These are phyloP conservation scores for Tiaroga cobitis DNA, from an alignment of 2,797 vertebrate genomes.

Conservation along the genomic window DNA sequence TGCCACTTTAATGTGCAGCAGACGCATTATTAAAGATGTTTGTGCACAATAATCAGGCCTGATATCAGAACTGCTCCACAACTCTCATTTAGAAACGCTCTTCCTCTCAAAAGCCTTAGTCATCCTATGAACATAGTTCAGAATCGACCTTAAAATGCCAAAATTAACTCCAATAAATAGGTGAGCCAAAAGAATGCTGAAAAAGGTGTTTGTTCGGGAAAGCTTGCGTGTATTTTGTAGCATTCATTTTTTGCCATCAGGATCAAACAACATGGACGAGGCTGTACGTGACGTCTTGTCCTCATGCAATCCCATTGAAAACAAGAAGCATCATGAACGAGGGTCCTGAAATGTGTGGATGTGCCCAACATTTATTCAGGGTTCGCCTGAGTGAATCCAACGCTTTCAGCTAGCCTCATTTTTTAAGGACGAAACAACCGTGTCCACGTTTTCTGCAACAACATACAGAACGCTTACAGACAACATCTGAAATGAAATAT, in stretches of 20 bases:
- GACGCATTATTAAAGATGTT: background rate
- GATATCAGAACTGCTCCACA: background rate
- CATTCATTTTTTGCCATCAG: background rate
- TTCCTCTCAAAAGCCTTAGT: background rate
- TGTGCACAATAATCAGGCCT: slow-evolving; percentile 2
- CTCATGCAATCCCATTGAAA: background rate
- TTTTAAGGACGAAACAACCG: slow-evolving; percentile 54
- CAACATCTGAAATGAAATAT: slow-evolving; percentile 85
- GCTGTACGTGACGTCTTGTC: background rate
- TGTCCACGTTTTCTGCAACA: slow-evolving; percentile 70
- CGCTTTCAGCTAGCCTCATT: slow-evolving; percentile 54
- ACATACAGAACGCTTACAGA: slow-evolving; percentile 78
- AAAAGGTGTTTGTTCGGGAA: background rate
- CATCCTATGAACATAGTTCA: background rate
- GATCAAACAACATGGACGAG: background rate
- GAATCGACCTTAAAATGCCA: background rate
- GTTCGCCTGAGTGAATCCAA: background rate
- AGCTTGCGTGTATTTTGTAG: background rate
- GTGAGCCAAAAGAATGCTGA: background rate
- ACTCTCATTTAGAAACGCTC: background rate
- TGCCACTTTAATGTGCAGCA: background rate
- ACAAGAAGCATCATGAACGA: background rate
- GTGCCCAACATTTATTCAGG: background rate
- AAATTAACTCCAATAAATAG: background rate
- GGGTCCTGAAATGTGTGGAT: background rate